Base-by-base conservation (phyloP, 2,113 vertebrate genomes). In the Leucopsar rothschildi region DNA sequence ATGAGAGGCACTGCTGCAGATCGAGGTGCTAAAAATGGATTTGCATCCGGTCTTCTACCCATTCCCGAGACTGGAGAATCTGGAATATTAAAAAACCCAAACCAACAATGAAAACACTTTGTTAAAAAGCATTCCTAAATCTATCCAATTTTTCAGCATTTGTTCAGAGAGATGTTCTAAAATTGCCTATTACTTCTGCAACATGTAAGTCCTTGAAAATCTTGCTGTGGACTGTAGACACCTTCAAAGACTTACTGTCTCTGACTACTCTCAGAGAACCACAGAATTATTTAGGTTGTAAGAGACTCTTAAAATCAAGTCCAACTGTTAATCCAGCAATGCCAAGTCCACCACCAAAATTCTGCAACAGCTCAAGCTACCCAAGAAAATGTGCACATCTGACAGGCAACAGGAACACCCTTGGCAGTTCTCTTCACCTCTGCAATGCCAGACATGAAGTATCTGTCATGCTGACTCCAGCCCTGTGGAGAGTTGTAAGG, bases 1-100 rank as follows among this genome's bases (percentile, higher is more conserved):
- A 98, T 92, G 25, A 99, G 98, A 68, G 99, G 99, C 50, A 99
- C 98, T 5, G 99, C 99, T 21, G 99, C 98, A 11, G 99, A 99
- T 50, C 99, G 99, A 25, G 99, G 98, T 5, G 99, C 99, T 97
- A 99, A 94, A 98, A 99, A 99, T 1, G 98, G 98, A 65, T 98
- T 99, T 60, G 97, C 85, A 42, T 99, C 99, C 53, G 97, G 49
- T 89, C 98, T 98, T 96, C 98, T 98, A n/a, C 94, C 82, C 29
- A 53, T 31, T 70, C 97, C 97, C 1, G 69, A 73, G 5, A 94
- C 96, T 77, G 97, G 57, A 97, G 95, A 20, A 92, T 97, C 97
- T 98, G 84, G 72, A 79, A 52, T 3, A 73, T 11, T 47, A 50
- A 57, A 72, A 69, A 69, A 37, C 9, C 33, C 44, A 75, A 82